These are phyloP conservation scores for Anoplius nigerrimus DNA, from an alignment of 2,888 invertebrate species.

Conservation along the genomic window DNA sequence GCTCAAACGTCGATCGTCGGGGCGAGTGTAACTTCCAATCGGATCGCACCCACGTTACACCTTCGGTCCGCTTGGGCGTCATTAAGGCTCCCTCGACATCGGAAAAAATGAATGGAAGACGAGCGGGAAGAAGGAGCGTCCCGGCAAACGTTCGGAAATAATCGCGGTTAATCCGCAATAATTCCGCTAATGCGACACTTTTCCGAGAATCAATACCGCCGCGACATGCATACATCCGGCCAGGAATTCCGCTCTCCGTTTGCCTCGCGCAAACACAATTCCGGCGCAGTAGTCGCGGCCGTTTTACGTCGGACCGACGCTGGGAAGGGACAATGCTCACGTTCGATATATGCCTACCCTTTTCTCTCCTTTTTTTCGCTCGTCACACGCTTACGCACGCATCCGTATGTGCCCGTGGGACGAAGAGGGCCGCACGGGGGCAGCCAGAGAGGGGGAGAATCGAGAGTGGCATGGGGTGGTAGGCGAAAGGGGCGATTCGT, in stretches of 20 bases:
- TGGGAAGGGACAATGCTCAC: neutral
- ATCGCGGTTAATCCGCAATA: conserved; percentile 48
- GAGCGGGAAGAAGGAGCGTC: neutral
- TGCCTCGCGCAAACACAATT: conserved; percentile 50
- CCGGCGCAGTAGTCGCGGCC: conserved; percentile 34
- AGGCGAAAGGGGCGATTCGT: conserved; percentile 46
- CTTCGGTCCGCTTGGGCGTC: neutral
- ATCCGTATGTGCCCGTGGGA: neutral
- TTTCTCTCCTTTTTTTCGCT: conserved; percentile 9
- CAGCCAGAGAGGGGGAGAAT: conserved; percentile 10
- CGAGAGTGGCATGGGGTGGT: conserved; percentile 24
- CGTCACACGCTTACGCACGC: conserved; percentile 1
- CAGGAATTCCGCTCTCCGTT: conserved; percentile 51
- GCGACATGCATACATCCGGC: conserved; percentile 44
- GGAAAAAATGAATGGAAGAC: neutral
- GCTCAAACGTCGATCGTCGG: no score
- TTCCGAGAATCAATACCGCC: conserved; percentile 30
- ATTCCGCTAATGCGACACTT: conserved; percentile 55
- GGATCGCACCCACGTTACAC: neutral
- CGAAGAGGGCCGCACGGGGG: neutral
- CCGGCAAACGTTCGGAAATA: conserved; percentile 11
- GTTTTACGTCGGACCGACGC: conserved; percentile 10
- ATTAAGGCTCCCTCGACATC: neutral
- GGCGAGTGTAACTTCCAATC: no score
- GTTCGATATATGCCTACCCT: conserved; percentile 11